These are phyloP conservation scores for Fragum fragum DNA, from an alignment of 2,888 invertebrate genomes.

Conservation along the genomic window DNA sequence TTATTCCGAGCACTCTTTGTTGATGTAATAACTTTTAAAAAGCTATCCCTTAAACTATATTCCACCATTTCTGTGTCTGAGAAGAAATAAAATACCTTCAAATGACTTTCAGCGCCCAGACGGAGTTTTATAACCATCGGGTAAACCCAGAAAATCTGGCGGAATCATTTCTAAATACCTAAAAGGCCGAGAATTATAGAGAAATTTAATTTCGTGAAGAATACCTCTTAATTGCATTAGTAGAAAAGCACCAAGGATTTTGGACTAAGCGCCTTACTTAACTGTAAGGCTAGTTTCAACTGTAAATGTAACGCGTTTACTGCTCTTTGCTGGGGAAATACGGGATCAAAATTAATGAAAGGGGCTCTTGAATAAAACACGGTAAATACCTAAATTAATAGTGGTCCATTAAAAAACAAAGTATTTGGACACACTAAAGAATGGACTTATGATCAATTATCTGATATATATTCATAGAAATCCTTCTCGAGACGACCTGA, in stretches of 20 bases:
- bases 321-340: conserved; percentile 53
- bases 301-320: conserved; percentile 51
- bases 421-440: conserved; percentile 54
- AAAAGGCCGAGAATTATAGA: conserved; percentile 69
- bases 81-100: conserved; percentile 17
- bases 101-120: conserved; percentile 24
- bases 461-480: conserved; percentile 68
- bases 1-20: no score
- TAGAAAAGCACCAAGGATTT: conserved; percentile 60
- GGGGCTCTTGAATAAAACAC: conserved; percentile 60
- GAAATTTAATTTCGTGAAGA: conserved; percentile 71
- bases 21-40: no score
- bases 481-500: conserved; percentile 51
- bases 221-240: conserved; percentile 72
- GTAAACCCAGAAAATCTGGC: conserved; percentile 60
- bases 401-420: conserved; percentile 53
- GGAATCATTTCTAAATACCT: conserved; percentile 70
- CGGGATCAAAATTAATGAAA: conserved; percentile 60
- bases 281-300: conserved; percentile 39
- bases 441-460: conserved; percentile 66
- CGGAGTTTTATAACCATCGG: conserved; percentile 28
- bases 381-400: conserved; percentile 53
- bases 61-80: conserved; percentile 7
- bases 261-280: conserved; percentile 58
- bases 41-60: background rate